Evolutionary conservation across 2,888 invertebrate genomes (phyloP).

Genomic region (Chrysomela aeneicollis): DNA sequence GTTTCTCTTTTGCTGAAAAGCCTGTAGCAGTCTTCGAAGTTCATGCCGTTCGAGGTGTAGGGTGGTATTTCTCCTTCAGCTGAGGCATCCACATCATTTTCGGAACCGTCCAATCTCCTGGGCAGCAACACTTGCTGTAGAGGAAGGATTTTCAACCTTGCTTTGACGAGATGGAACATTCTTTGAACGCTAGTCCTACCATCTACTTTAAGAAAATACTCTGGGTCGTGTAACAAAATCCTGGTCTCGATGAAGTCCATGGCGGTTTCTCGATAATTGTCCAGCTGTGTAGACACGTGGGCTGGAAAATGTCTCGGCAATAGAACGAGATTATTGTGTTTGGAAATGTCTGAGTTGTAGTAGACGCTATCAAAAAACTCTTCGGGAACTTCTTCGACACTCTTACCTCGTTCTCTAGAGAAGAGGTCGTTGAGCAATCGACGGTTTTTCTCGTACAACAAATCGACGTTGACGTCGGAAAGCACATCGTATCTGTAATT

Average conservation of each 20-base stretch:
- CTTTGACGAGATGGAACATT: slow-evolving; percentile 64
- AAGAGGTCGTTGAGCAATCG: slow-evolving; percentile 60
- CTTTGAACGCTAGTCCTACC: slow-evolving; percentile 62
- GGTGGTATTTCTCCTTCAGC: slow-evolving; percentile 43
- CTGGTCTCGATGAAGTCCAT: slow-evolving; percentile 63
- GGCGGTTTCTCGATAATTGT: slow-evolving; percentile 63
- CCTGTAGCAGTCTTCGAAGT: slow-evolving; percentile 55
- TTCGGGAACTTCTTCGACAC: slow-evolving; percentile 42
- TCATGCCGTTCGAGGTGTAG: slow-evolving; percentile 24
- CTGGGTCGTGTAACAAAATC: slow-evolving; percentile 65
- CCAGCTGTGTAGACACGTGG: slow-evolving; percentile 63
- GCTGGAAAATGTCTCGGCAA: slow-evolving; percentile 62
- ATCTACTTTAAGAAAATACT: slow-evolving; percentile 67
- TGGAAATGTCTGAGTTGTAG: slow-evolving; percentile 38
- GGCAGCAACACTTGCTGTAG: slow-evolving; percentile 56
- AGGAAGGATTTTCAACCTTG: slow-evolving; percentile 59
- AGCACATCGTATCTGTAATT: slow-evolving; percentile 53
- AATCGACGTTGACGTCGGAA: slow-evolving; percentile 50
- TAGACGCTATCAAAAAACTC: slow-evolving; percentile 47
- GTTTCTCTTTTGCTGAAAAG: slow-evolving; percentile 50
- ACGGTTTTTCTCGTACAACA: slow-evolving; percentile 45
- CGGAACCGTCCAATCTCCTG: slow-evolving; percentile 46
- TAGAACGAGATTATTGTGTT: slow-evolving; percentile 62
- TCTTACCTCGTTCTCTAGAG: slow-evolving; percentile 53
- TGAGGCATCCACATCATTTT: slow-evolving; percentile 19